Base-by-base conservation (phyloP, 2,888 invertebrate genomes). In the Drosophila falleni region DNA sequence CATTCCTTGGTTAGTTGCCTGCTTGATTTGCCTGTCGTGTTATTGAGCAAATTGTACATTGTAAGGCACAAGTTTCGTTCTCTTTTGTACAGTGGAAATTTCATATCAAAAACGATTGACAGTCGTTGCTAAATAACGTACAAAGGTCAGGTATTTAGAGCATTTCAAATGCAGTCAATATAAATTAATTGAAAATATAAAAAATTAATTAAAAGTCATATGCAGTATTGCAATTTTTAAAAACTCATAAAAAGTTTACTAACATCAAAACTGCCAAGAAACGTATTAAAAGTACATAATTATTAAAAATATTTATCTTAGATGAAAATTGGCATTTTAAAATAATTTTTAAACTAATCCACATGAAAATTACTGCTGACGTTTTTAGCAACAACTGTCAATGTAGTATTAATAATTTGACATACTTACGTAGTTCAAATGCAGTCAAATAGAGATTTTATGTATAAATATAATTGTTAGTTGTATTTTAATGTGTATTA, bases 31-130 rank as follows among this genome's bases (percentile, higher is more conserved):
- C 79, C 73, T 82, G 88, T 82, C 88, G 76, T 87, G 86, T 87
- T 85, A 85, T 87, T 82, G 83, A 86, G 74, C 82, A 82, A 85
- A 85, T 85, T 87, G 82, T 85, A 79, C 87, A 78, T 72, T 72
- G 78, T 78, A 67, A 74, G 66, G 66, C 60, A 67, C 60, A 60
- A 62, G 54, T 60, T 72, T 53, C 42, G 5, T 9, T 42, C 9
- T n/a, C 3, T n/a, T 15, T n/a, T 65, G 19, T 81, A 72, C 77
- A 74, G 71, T 74, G 29, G 65, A 74, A 74, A 58, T 70, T 75
- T 60, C 60, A 19, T 61, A 46, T 69, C 61, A 23, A 64, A 53
- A 49, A 29, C 42, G 35, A 33, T 64, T 50, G 64, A 64, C 64
- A 64, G 59, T 56, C 16, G 29, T 16, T 46, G 61, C 35, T 29